Conservation (phyloP, 2,797 vertebrate genomes). For the Potorous gilbertii region DNA sequence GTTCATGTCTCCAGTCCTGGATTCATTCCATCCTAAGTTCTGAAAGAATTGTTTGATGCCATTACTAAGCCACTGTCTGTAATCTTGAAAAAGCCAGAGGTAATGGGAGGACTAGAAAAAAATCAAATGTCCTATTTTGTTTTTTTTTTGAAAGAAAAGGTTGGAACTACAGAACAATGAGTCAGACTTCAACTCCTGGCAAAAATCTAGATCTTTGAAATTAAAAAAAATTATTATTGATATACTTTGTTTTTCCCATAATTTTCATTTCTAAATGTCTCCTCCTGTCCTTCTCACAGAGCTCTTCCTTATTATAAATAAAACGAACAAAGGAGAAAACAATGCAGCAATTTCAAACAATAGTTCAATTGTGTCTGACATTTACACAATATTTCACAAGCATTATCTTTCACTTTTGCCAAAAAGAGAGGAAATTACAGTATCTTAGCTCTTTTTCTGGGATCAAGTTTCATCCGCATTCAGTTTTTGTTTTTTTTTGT, state of each 20-base stretch:
- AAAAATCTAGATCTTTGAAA: neutral
- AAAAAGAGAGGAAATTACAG: neutral
- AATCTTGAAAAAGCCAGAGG: neutral
- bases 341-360: neutral
- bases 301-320: neutral
- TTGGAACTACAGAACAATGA: neutral
- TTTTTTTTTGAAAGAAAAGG: neutral
- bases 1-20: no score
- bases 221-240: neutral
- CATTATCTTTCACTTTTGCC: neutral
- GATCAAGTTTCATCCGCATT: neutral
- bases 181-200: neutral
- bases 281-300: neutral
- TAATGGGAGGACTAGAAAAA: neutral
- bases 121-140: no score
- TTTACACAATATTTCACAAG: neutral
- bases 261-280: neutral
- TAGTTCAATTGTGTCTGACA: neutral
- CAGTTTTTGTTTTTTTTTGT: neutral
- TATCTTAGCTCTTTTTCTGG: neutral
- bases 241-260: neutral
- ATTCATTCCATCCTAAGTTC: neutral
- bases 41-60: neutral
- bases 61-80: neutral
- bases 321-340: neutral